phyloP scores from a whole-genome alignment of 2,113 vertebrate genomes.

The Phaethon lepturus region DNA sequence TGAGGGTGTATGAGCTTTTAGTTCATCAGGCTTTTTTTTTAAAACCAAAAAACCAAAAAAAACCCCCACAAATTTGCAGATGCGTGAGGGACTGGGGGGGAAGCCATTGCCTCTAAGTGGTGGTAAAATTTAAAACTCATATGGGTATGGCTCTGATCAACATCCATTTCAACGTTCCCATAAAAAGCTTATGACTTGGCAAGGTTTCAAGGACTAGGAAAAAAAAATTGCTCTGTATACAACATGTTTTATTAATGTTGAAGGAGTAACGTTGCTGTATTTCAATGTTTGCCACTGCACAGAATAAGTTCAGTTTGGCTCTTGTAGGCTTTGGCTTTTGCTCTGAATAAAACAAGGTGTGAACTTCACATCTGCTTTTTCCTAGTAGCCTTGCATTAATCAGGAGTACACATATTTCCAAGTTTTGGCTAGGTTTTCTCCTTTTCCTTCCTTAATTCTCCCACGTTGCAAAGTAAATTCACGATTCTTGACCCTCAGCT shows the following conservation, averaged over 20 bases:
- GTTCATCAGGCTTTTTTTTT: background rate
- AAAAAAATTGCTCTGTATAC: background rate
- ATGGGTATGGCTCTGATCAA: constrained; percentile 44
- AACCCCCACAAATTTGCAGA: background rate
- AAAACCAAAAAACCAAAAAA: background rate
- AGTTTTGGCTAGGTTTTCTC: background rate
- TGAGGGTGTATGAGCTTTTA: background rate
- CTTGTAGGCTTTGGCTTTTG: background rate
- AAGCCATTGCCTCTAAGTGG: background rate
- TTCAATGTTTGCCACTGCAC: constrained; percentile 1
- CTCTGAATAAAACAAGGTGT: background rate
- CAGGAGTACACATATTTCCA: background rate
- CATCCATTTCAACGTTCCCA: constrained; percentile 29
- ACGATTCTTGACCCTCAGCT: background rate
- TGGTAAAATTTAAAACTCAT: constrained; percentile 42
- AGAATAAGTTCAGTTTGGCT: constrained; percentile 2
- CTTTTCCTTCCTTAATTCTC: background rate
- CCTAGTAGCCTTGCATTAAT: constrained; percentile 23
- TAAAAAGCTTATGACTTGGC: constrained; percentile 65
- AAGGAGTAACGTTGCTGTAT: constrained; percentile 31
- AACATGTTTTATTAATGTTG: constrained; percentile 59
- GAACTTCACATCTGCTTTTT: constrained; percentile 35
- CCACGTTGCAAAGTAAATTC: background rate
- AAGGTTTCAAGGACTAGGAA: background rate
- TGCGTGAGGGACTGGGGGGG: background rate